These are phyloP conservation scores for Elaphurus davidianus DNA, from an alignment of 2,113 vertebrate genomes.

Conservation along the genomic window DNA sequence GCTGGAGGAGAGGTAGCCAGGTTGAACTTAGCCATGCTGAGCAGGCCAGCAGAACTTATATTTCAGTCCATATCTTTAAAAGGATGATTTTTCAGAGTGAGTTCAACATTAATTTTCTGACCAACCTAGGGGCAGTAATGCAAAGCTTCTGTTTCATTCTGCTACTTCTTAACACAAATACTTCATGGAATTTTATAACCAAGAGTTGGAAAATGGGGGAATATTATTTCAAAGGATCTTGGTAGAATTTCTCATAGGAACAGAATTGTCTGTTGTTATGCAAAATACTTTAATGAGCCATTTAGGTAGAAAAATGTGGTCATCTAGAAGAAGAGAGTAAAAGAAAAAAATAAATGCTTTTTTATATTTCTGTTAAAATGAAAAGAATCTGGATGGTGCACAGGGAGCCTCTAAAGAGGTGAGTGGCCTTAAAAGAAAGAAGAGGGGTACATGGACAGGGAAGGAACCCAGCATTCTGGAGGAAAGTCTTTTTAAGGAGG, in stretches of 20 bases:
- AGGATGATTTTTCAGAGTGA: not conserved
- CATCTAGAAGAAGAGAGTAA: not conserved
- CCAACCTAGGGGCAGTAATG: not conserved
- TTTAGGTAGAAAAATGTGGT: not conserved
- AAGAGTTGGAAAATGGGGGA: not conserved
- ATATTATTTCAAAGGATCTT: conserved; percentile 24
- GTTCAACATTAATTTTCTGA: not conserved
- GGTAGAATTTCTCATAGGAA: conserved; percentile 30
- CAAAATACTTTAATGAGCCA: not conserved
- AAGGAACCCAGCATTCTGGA: not conserved
- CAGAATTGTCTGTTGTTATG: not conserved
- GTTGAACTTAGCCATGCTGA: not conserved
- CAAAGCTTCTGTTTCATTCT: not conserved
- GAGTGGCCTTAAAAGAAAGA: not conserved
- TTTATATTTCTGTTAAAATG: not conserved
- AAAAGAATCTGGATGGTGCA: not conserved
- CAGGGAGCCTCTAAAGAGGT: not conserved
- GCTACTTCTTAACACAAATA: not conserved
- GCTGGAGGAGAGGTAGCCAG: not conserved
- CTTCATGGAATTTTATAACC: not conserved
- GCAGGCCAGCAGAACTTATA: not conserved
- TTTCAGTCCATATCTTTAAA: not conserved
- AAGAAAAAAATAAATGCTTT: not conserved
- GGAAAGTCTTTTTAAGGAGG: not conserved
- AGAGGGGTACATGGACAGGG: not conserved